These are phyloP conservation scores for Triplophysa dalaica DNA, from an alignment of 2,113 vertebrate genomes.

Conservation along the genomic window DNA sequence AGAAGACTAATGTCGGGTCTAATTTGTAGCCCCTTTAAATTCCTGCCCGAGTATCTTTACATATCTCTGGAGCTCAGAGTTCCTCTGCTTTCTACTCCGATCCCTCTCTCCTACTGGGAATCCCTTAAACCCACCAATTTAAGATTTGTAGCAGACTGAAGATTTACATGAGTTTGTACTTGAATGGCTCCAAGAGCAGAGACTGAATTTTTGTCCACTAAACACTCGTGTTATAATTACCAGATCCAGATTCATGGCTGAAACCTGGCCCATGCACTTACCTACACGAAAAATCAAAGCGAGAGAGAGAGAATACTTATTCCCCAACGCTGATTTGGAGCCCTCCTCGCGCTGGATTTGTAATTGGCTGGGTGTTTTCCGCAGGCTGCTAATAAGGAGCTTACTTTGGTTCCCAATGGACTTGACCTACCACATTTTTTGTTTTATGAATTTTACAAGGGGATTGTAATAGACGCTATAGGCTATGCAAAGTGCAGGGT, in stretches of 20 bases:
- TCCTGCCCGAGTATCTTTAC: conserved; percentile 98
- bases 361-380: conserved; percentile 99
- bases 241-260: conserved; percentile 83
- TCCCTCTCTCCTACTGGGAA: conserved; percentile 87
- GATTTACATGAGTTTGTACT: conserved; percentile 95
- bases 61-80: conserved; percentile 98
- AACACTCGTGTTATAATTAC: conserved; percentile 99
- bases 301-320: conserved; percentile 90
- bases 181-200: conserved; percentile 88
- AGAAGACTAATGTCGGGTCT: conserved; percentile 92
- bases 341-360: conserved; percentile 94
- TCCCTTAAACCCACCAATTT: conserved; percentile 99
- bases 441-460: conserved; percentile 99
- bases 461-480: conserved; percentile 99
- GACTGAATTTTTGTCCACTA: conserved; percentile 87
- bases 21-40: conserved; percentile 99
- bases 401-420: conserved; percentile 99
- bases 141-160: conserved; percentile 91
- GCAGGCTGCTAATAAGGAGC: conserved; percentile 99
- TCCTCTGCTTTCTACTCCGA: conserved; percentile 80
- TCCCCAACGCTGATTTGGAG: conserved; percentile 93
- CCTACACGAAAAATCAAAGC: conserved; percentile 87
- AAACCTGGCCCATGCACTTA: conserved; percentile 79
- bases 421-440: conserved; percentile 98
- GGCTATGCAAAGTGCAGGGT: conserved; percentile 99